Percentiles rank a stretch among this genome's conserved stretches.
Evolutionary conservation across 2,888 invertebrate species (phyloP).

Genomic region (Lysandra bellargus): DNA sequence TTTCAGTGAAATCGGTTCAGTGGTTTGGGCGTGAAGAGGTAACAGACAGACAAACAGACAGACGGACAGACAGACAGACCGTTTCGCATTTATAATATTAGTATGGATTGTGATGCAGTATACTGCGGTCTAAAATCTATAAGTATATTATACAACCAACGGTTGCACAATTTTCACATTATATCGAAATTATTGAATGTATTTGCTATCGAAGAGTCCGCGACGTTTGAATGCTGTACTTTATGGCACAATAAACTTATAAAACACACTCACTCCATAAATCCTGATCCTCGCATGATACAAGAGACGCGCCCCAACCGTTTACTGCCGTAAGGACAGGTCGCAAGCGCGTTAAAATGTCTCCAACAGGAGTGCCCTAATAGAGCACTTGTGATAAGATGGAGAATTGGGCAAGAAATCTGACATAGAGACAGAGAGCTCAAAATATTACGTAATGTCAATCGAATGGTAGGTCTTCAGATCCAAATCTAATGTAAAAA

Average conservation of each 20-base stretch:
- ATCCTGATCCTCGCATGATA: constrained; percentile 17
- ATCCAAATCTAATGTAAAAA: no score
- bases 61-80: no score
- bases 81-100: no score
- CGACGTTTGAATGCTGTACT: background rate
- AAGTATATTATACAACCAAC: background rate
- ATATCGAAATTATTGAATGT: background rate
- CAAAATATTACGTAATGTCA: no score
- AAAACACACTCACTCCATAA: constrained; percentile 14
- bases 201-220: background rate
- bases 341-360: background rate
- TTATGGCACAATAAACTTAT: constrained; percentile 14
- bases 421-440: no score
- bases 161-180: background rate
- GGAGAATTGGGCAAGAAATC: background rate
- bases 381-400: background rate
- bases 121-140: background rate
- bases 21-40: no score
- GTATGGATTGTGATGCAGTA: no score
- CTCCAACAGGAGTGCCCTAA: background rate
- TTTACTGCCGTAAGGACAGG: background rate
- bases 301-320: background rate
- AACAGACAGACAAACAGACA: no score
- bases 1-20: no score
- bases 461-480: no score